phyloP scores from a whole-genome alignment of 2,797 vertebrate species.

The Hozukius guyotensis region DNA sequence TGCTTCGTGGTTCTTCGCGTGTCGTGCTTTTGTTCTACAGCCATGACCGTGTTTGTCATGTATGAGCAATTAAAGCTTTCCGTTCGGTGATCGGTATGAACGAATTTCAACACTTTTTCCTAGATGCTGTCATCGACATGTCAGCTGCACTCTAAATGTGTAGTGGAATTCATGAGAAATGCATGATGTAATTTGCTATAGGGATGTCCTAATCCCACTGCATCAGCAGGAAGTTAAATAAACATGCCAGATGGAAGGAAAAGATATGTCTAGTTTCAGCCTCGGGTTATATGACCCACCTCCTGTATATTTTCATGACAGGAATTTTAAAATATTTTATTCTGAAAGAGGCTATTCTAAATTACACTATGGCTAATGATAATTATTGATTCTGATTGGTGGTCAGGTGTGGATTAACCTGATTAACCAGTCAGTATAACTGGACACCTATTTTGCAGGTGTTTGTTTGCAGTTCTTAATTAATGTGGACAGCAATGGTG shows the following conservation, averaged over 20 bases:
- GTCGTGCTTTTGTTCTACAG: background rate
- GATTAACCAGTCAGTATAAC: background rate
- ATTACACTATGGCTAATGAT: background rate
- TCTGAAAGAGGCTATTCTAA: background rate
- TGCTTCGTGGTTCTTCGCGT: background rate
- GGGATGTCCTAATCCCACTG: background rate
- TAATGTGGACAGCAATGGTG: background rate
- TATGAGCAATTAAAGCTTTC: background rate
- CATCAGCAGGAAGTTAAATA: background rate
- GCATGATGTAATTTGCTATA: background rate
- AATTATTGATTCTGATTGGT: background rate
- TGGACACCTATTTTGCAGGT: background rate
- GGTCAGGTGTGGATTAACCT: background rate
- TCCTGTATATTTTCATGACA: background rate
- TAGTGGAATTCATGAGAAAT: accelerated
- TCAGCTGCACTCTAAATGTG: too few species aligned
- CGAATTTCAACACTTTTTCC: background rate
- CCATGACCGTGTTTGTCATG: background rate
- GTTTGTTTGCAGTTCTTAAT: background rate
- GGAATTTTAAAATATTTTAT: background rate
- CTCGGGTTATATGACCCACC: background rate
- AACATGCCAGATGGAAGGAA: background rate
- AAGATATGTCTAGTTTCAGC: background rate
- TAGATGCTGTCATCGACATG: background rate
- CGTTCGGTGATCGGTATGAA: background rate